Evolutionary conservation across 2,797 vertebrate species (phyloP).

Genomic region (Adelosebastes latens): DNA sequence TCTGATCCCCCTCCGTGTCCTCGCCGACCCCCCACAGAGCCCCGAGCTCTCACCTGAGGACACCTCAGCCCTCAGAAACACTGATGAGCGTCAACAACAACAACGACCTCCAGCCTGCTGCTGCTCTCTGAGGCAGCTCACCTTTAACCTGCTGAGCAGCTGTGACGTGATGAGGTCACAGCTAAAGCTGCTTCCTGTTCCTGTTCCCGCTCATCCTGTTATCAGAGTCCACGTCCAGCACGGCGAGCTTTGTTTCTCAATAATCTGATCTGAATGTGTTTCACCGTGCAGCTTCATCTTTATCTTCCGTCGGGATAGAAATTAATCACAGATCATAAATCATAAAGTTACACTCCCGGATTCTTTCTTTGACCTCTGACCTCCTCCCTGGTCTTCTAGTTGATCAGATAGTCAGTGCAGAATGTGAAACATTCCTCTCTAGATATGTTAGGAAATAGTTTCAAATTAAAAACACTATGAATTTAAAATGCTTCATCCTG

Average conservation of each 20-base stretch:
- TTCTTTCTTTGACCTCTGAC: slow-evolving; percentile 5
- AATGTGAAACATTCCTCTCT: background rate
- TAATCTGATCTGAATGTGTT: background rate
- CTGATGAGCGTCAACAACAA: background rate
- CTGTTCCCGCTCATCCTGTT: slow-evolving; percentile 14
- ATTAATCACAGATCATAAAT: background rate
- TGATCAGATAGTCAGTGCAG: background rate
- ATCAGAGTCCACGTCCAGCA: background rate
- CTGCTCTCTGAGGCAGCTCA: slow-evolving; percentile 2
- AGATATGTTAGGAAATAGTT: background rate
- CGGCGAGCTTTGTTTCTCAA: background rate
- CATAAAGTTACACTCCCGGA: background rate
- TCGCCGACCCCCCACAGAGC: background rate
- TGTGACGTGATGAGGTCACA: slow-evolving; percentile 32
- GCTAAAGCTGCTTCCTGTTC: slow-evolving; percentile 15
- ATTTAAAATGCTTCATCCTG: background rate
- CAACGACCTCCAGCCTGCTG: slow-evolving; percentile 9
- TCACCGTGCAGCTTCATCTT: background rate
- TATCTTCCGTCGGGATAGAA: background rate
- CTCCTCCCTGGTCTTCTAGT: background rate
- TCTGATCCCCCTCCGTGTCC: background rate
- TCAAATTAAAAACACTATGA: background rate
- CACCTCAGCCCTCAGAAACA: background rate
- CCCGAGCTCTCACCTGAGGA: slow-evolving; percentile 5
- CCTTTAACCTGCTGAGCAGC: slow-evolving; percentile 37